Base-by-base conservation (phyloP, 2,797 vertebrate species). In the Dendrocincla fuliginosa region DNA sequence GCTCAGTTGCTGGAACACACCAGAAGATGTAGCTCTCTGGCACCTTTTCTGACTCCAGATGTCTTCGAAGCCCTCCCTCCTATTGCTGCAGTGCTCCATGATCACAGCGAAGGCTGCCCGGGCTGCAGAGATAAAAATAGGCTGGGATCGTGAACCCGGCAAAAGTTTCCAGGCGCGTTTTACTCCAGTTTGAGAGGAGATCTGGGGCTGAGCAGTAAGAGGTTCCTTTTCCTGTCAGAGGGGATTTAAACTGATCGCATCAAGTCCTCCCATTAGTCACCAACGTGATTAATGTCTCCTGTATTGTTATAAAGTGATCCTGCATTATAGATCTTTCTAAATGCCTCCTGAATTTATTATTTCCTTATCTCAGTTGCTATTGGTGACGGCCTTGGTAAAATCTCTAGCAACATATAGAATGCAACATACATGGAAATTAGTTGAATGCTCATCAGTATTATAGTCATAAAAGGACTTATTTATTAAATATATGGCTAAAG, bases 381-480 rank as follows among this genome's bases (percentile, higher is more conserved):
- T 96, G 96, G 96, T 87, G 95, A 97, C 35, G 4, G 97, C 96
- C 96, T 96, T 95, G 96, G 90, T 94, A 84, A 97, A 95, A 95
- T 84, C 92, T 87, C 89, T 84, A 87, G 96, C 91, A 97, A 96
- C 94, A 73, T 96, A 95, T 70, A 96, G 93, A 91, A 94, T 91
- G 91, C 92, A 94, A 96, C 96, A 94, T 91, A 95, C 95, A 97
- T 94, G 84, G 94, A 94, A 96, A 97, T 96, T 93, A 97, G 94
- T 87, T 71, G 94, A 95, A 87, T 95, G 92, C 93, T 94, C 95
- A 94, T 86, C 96, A 94, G 86, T 94, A 84, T 92, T 87, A 73
- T 70, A 91, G 94, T 88, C 87, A 91, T 97, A 97, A 97, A 96
- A 95, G 64, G 88, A 89, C 69, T 95, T 91, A 94, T 97, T 96